A percentile compares a stretch with the other conserved stretches of the same genome.
phyloP scores from a whole-genome alignment of 2,797 vertebrate species.

The Avahi laniger region DNA sequence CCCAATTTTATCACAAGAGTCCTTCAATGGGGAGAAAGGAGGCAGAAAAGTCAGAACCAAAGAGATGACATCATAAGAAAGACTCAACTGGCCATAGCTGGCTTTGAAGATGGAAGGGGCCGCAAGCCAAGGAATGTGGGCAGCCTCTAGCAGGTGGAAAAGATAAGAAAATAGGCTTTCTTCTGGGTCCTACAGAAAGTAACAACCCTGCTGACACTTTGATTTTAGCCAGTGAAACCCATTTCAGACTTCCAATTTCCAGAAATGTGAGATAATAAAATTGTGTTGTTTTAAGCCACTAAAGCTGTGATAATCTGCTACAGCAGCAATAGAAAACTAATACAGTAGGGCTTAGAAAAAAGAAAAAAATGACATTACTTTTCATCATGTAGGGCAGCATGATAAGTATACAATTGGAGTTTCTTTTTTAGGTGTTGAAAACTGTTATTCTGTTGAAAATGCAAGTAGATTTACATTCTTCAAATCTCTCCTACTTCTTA shows the following conservation, averaged over 20 bases:
- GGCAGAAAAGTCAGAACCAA: too few species aligned
- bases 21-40: background rate
- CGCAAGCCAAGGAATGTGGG: too few species aligned
- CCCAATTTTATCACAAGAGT: background rate
- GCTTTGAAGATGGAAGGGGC: too few species aligned
- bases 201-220: background rate
- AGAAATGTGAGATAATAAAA: background rate
- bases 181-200: background rate
- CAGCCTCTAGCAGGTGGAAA: background rate
- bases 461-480: conserved; percentile 20
- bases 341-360: background rate
- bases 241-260: background rate
- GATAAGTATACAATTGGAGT: background rate
- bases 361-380: background rate
- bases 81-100: too few species aligned
- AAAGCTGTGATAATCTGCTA: background rate
- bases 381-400: background rate
- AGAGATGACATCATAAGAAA: too few species aligned
- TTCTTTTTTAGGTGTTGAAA: conserved; percentile 22
- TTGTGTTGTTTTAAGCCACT: background rate
- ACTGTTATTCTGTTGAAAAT: conserved; percentile 6
- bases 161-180: background rate
- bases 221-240: background rate
- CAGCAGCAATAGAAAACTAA: background rate
- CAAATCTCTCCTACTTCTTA: background rate